Conservation (phyloP, 2,113 vertebrate species). For the Dolichotis patagonum region DNA sequence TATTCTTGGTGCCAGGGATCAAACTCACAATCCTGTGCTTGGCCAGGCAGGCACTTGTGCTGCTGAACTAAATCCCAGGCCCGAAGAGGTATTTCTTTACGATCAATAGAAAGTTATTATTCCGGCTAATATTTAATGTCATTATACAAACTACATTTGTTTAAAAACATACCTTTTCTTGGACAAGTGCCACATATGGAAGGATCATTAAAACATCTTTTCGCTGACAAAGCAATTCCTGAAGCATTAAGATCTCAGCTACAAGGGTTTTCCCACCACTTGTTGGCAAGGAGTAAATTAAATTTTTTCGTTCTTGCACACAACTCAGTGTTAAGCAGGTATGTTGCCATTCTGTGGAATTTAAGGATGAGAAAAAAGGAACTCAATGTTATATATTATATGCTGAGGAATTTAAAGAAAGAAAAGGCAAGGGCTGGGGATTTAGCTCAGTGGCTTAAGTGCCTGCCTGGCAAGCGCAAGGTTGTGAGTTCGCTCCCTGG, state of each 20-base stretch:
- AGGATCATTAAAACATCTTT: constrained; percentile 95
- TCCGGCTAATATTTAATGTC: not conserved
- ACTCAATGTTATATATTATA: constrained; percentile 91
- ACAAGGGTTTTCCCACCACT: constrained; percentile 98
- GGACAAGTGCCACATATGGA: constrained; percentile 96
- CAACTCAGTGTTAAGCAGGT: constrained; percentile 93
- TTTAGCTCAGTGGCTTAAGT: no score
- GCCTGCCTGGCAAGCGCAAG: no score
- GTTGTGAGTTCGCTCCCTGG: no score
- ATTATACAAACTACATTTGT: constrained; percentile 21
- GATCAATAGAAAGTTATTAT: not conserved
- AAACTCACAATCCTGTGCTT: no score
- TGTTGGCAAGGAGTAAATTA: constrained; percentile 97
- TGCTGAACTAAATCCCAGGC: no score
- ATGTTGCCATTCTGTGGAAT: constrained; percentile 94
- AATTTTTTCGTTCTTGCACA: constrained; percentile 92
- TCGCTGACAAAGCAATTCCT: constrained; percentile 94
- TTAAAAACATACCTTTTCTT: constrained; percentile 93
- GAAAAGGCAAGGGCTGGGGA: no score
- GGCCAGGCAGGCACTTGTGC: no score
- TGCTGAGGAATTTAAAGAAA: constrained; percentile 86
- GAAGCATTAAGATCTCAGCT: constrained; percentile 96
- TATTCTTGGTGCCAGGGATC: no score
- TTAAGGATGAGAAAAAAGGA: not conserved
- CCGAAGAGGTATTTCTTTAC: not conserved